Evolutionary conservation across 2,797 vertebrate genomes (phyloP), one percentile per base, ranked within the genome.

Genomic region (Acanthopagrus latus): DNA sequence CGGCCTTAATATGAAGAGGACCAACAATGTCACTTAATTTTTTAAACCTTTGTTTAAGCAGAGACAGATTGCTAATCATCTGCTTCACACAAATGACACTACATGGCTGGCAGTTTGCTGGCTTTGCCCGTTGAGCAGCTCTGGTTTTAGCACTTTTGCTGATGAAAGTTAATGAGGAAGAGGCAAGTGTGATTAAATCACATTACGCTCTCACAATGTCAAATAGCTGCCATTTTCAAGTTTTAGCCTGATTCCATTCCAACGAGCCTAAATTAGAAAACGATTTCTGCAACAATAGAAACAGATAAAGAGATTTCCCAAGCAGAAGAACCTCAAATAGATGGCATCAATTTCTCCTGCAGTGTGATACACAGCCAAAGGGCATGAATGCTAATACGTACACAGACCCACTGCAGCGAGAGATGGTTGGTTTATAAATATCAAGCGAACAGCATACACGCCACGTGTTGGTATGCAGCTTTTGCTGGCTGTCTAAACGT

Each of bases 401-500:
- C 57, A 75, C 44, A 68, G 46, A 67, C 13, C 20, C 51, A 67
- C 64, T 27, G 76, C 54, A 77, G 70, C 44, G 71, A 77, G 59
- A 74, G 55, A 85, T 43, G 64, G 43, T 55, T 74, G 71, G 57
- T 80, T 84, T 82, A 82, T 67, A 88, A 87, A 89, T 88, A 81
- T 83, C 64, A 88, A 88, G 63, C 70, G 64, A 80, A 77, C 76
- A 64, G 74, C 69, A 80, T 20, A 70, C 41, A 63, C 82, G 52
- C 68, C 57, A 74, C 80, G 78, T 78, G 80, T 85, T 81, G 27
- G 75, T 64, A 57, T 78, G 81, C 75, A 33, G 64, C 64, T 86
- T 86, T 66, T 73, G 46, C 46, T n/a, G 76, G 68, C 77, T 84
- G 88, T 91, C 85, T 80, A 76, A 84, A 84, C 84, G 62, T 89